Conservation (phyloP, 2,797 vertebrate genomes). For the Remorina albescens region DNA sequence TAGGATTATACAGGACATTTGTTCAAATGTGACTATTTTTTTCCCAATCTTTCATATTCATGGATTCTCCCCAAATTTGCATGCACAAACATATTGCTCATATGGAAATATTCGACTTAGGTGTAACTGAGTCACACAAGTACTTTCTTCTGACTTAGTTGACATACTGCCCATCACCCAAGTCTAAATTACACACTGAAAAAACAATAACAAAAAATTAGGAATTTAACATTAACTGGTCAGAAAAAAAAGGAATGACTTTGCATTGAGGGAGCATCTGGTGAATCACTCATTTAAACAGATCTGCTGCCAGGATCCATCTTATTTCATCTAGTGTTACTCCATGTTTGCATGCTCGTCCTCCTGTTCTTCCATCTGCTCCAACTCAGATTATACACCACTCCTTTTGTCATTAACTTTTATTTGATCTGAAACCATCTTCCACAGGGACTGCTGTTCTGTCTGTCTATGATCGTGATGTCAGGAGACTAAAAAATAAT, state of each 20-base stretch:
- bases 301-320: slow-evolving; percentile 67
- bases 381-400: slow-evolving; percentile 26
- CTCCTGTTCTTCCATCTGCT: slow-evolving; percentile 65
- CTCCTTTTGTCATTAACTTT: slow-evolving; percentile 29
- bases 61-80: neutral
- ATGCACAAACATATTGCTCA: neutral
- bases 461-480: slow-evolving; percentile 3
- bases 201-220: neutral
- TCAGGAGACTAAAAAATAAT: neutral
- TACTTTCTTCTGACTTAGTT: neutral
- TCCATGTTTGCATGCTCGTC: slow-evolving; percentile 41
- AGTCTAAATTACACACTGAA: neutral
- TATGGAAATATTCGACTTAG: neutral
- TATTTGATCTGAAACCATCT: slow-evolving; percentile 21
- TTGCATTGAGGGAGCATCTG: slow-evolving; percentile 63
- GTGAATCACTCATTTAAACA: slow-evolving; percentile 72
- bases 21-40: too few species aligned
- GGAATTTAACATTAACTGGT: slow-evolving; percentile 24
- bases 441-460: too few species aligned
- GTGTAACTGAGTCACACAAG: too few species aligned
- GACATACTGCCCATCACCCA: neutral
- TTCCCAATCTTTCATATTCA: neutral
- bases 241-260: slow-evolving; percentile 26
- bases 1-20: neutral
- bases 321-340: slow-evolving; percentile 64